Evolutionary conservation across 2,113 vertebrate species (phyloP).

Genomic region (Pseudolaguvia tuberculata): DNA sequence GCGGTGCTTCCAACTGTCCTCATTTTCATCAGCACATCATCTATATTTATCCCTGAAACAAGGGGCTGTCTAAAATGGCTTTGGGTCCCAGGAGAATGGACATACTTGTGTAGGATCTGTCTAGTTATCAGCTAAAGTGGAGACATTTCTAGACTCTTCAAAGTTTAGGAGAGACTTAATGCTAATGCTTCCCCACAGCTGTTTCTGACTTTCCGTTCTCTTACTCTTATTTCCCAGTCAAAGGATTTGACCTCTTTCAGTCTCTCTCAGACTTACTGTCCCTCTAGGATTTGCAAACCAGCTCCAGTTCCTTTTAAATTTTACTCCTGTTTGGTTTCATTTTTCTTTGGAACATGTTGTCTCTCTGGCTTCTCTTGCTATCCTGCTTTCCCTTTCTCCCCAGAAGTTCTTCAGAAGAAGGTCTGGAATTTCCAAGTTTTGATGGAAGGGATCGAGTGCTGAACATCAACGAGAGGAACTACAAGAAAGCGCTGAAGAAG

Average conservation of each 20-base stretch:
- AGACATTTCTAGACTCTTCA: constrained; percentile 12
- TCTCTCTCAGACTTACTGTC: constrained; percentile 20
- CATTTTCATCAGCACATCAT: constrained; percentile 51
- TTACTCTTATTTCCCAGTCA: not conserved
- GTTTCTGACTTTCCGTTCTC: not conserved
- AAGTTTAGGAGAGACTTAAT: constrained; percentile 39
- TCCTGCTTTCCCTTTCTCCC: constrained; percentile 66
- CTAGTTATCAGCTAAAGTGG: constrained; percentile 16
- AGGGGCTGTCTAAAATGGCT: constrained; percentile 85
- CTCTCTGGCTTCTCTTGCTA: constrained; percentile 62
- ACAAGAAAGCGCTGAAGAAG: constrained; percentile 87
- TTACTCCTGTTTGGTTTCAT: constrained; percentile 2
- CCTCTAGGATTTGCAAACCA: constrained; percentile 1
- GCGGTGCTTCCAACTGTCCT: constrained; percentile 44
- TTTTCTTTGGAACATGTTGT: constrained; percentile 55
- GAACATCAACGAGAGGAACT: constrained; percentile 86
- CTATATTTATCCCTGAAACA: constrained; percentile 85
- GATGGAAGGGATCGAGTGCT: constrained; percentile 94
- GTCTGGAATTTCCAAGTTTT: constrained; percentile 90
- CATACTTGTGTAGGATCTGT: constrained; percentile 62
- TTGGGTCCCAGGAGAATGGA: constrained; percentile 56
- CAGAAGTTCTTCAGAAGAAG: constrained; percentile 77
- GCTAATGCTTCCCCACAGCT: not conserved
- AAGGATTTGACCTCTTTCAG: not conserved
- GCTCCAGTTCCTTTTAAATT: constrained; percentile 5